A percentile compares a stretch with the other conserved stretches of the same genome.
Evolutionary conservation across 1,140 invertebrate species (phyloP).

Genomic region (Lordiphosa clarofinis): DNA sequence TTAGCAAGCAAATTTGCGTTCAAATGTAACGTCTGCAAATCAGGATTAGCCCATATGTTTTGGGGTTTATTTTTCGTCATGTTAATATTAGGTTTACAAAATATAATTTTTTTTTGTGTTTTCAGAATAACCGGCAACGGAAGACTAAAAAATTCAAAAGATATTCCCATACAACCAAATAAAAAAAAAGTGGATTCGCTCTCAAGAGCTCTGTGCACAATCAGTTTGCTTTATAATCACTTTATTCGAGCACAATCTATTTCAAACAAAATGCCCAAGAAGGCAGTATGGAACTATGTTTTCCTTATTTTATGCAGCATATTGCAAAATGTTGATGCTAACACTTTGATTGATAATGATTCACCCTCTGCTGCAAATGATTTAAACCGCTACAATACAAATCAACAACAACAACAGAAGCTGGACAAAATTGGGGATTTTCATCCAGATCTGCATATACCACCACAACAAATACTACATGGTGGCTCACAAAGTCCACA

Average conservation of each 20-base stretch:
- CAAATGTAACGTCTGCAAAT: too few species aligned
- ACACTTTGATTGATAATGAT: slow-evolving; percentile 24
- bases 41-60: too few species aligned
- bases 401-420: slow-evolving; percentile 19
- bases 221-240: neutral
- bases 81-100: too few species aligned
- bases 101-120: too few species aligned
- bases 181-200: too few species aligned
- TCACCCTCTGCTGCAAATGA: slow-evolving; percentile 13
- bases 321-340: slow-evolving; percentile 25
- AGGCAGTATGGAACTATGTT: slow-evolving; percentile 30
- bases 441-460: slow-evolving; percentile 1
- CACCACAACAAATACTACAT: slow-evolving; percentile 15
- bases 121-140: too few species aligned
- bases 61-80: too few species aligned
- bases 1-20: too few species aligned
- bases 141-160: too few species aligned
- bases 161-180: too few species aligned
- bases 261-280: slow-evolving; percentile 29
- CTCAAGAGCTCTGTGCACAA: too few species aligned
- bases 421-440: slow-evolving; percentile 12
- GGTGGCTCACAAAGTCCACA: slow-evolving; percentile 16
- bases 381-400: slow-evolving; percentile 30
- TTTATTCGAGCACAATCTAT: slow-evolving; percentile 1
- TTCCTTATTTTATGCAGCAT: slow-evolving; percentile 33